Percentiles rank a stretch among this genome's conserved stretches.
phyloP scores from a whole-genome alignment of 2,797 vertebrate genomes.

The Halcyon leucocephala region DNA sequence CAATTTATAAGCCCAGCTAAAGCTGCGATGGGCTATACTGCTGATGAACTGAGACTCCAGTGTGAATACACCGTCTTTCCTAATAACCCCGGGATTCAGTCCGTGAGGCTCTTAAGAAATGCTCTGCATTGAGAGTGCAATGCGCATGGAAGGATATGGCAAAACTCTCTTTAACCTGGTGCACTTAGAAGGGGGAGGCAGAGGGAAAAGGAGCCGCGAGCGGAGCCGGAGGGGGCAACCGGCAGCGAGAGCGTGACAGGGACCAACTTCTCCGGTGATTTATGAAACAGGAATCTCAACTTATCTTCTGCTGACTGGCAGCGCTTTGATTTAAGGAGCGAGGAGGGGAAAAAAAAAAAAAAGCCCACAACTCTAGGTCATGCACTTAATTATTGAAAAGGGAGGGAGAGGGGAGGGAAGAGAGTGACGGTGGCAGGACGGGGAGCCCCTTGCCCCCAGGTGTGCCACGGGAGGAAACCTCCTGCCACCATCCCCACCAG shows the following conservation, averaged over 20 bases:
- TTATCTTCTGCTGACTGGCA: constrained; percentile 7
- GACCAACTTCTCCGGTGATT: constrained; percentile 59
- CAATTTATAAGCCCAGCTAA: constrained; percentile 32
- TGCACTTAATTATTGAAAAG: background rate
- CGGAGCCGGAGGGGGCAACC: background rate
- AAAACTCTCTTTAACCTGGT: constrained; percentile 12
- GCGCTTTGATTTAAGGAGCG: background rate
- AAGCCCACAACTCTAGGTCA: background rate
- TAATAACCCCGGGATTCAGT: background rate
- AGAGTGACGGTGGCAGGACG: background rate
- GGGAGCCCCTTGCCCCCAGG: background rate
- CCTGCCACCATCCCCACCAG: background rate
- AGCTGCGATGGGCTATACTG: background rate
- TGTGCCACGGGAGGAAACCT: background rate
- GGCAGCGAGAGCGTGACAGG: background rate
- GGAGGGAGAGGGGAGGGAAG: background rate
- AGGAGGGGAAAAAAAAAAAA: background rate
- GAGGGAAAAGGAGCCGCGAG: background rate
- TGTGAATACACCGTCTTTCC: constrained; percentile 8
- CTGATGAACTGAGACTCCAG: constrained; percentile 26
- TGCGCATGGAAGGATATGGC: constrained; percentile 41
- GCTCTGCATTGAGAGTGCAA: constrained; percentile 73
- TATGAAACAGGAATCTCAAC: background rate
- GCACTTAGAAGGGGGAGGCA: background rate
- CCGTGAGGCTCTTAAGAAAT: constrained; percentile 16